phyloP scores from a whole-genome alignment of 1,140 invertebrate genomes.

The Euglossa dilemma region DNA sequence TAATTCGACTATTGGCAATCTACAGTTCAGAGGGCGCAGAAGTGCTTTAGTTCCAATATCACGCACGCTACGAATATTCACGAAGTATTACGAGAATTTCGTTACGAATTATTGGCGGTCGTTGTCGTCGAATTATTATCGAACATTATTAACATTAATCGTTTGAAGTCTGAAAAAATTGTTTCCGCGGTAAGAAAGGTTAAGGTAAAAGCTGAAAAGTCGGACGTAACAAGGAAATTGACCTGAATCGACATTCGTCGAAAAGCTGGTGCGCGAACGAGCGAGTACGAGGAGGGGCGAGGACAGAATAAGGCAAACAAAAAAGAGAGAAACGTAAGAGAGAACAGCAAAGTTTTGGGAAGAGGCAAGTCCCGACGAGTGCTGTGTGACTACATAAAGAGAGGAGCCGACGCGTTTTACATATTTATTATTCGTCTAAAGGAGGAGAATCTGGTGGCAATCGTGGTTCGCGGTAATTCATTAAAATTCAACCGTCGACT shows the following conservation, averaged over 20 bases:
- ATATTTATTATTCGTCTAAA: slow-evolving; percentile 65
- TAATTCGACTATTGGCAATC: background rate
- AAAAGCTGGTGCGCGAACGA: background rate
- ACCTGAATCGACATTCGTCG: background rate
- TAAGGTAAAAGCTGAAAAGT: background rate
- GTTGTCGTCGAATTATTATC: background rate
- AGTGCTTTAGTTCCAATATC: too few relatives aligned
- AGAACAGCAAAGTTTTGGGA: slow-evolving; percentile 26
- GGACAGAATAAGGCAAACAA: slow-evolving; percentile 13
- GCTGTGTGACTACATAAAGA: slow-evolving; percentile 21
- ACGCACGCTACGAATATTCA: too few relatives aligned
- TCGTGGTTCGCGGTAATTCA: slow-evolving; percentile 48
- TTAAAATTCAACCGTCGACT: background rate
- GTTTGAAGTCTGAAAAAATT: too few relatives aligned
- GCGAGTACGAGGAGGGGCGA: slow-evolving; percentile 14
- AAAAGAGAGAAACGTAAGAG: slow-evolving; percentile 38
- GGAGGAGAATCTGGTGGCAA: slow-evolving; percentile 49
- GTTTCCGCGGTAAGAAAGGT: background rate
- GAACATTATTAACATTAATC: background rate
- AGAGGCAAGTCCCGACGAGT: background rate
- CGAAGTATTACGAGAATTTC: too few relatives aligned
- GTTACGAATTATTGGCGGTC: too few relatives aligned
- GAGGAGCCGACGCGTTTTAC: slow-evolving; percentile 48
- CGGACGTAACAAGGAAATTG: background rate
- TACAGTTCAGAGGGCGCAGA: background rate